Evolutionary conservation across 1,140 invertebrate genomes (phyloP).

Genomic region (Phenacoccus solenopsis): DNA sequence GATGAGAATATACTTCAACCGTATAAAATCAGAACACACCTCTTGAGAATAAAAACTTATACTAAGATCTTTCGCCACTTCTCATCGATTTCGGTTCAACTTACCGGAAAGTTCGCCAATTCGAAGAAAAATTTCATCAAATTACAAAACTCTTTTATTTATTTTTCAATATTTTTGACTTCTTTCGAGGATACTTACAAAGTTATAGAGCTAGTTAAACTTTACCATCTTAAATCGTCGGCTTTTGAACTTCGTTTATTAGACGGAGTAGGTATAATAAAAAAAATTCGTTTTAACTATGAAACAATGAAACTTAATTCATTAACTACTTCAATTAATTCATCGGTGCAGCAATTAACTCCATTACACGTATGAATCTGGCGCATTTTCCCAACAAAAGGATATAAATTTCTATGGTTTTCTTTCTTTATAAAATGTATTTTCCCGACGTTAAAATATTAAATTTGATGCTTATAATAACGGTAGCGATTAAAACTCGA

Average conservation of each 20-base stretch:
- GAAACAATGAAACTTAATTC: not conserved
- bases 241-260: not conserved
- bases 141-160: not conserved
- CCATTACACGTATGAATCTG: not conserved
- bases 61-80: not conserved
- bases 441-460: not conserved
- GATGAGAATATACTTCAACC: no score
- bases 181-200: not conserved
- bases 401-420: not conserved
- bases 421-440: not conserved
- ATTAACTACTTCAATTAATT: not conserved
- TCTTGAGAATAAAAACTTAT: not conserved
- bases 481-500: not conserved
- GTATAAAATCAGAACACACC: not conserved
- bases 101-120: not conserved
- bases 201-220: no score
- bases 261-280: not conserved
- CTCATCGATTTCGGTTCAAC: not conserved
- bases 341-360: not conserved
- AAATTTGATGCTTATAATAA: not conserved
- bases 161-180: not conserved
- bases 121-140: not conserved
- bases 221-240: no score
- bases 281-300: not conserved
- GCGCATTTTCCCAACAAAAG: not conserved